These are phyloP conservation scores for Chanos chanos DNA, from an alignment of 2,797 vertebrate genomes.

Conservation along the genomic window DNA sequence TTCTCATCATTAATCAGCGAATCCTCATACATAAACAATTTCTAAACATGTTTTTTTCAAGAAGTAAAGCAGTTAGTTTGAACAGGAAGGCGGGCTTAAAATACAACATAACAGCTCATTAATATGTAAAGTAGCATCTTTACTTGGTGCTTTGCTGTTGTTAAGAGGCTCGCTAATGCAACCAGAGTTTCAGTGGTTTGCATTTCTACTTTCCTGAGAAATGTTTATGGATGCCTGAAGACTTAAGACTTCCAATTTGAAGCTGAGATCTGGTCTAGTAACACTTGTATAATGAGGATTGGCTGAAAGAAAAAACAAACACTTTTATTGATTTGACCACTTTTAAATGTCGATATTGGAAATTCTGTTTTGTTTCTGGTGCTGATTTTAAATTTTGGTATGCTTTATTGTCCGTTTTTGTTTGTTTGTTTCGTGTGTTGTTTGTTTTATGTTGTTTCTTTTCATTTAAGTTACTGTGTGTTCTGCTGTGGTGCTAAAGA, in stretches of 20 bases:
- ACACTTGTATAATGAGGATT: background rate
- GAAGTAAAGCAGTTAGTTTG: constrained; percentile 10
- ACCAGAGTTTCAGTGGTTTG: constrained; percentile 4
- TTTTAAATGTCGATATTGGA: constrained; percentile 8
- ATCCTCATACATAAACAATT: constrained; percentile 24
- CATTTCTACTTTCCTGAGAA: constrained; percentile 20
- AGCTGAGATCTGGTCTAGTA: no score
- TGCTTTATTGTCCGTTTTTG: constrained; percentile 17
- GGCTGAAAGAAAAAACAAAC: background rate
- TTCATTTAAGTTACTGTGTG: constrained; percentile 49
- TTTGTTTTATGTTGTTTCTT: constrained; percentile 30
- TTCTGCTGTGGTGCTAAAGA: constrained; percentile 69
- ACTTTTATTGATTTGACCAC: background rate
- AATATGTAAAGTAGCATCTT: constrained; percentile 21
- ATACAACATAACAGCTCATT: constrained; percentile 26
- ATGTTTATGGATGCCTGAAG: no score
- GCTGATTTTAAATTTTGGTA: constrained; percentile 28
- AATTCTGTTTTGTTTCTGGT: background rate
- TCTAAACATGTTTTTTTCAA: constrained; percentile 2
- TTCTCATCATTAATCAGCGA: constrained; percentile 31
- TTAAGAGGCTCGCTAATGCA: constrained; percentile 19
- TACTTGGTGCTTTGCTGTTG: constrained; percentile 13
- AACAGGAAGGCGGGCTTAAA: background rate
- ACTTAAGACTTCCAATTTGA: no score
- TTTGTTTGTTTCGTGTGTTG: constrained; percentile 50